Base-by-base conservation (phyloP, 2,113 vertebrate genomes). In the Panurus biarmicus region DNA sequence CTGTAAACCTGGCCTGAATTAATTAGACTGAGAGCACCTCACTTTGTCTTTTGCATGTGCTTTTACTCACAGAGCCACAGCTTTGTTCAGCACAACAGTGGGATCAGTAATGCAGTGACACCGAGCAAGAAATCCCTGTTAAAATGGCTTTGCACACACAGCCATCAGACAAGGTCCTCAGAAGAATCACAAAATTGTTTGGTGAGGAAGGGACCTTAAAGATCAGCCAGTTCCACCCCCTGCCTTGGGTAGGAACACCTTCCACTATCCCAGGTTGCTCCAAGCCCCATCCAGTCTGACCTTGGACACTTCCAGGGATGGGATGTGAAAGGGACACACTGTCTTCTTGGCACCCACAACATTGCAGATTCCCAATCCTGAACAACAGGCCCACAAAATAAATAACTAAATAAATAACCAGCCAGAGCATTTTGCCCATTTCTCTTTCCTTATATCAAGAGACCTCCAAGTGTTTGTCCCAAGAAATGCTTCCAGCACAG, bases 291-390 rank as follows among this genome's bases (percentile, higher is more conserved):
- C 38, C 77, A 61, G 0, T 25, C 24, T 35, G 24, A 10, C 20
- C 28, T 89, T 29, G 54, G 19, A 11, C 62, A 35, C 54, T 40
- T 18, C 29, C 40, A 69, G 35, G 35, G 31, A 19, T 23, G 21
- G 10, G 14, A 2, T 40, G 40, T 5, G 20, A 69, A 75, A 48
- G 17, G 33, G 21, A 11, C 0, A 0, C 20, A 14, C 4, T 69
- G 11, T 5, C 17, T 15, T 51, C 20, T 18, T 25, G 35, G 26
- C 23, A 47, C 3, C 31, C 18, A 42, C 5, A 31, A 40, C 15
- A 35, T 3, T 40, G 7, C 16, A 74, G 22, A 24, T 31, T 58
- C 19, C 16, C 20, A 22, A 2, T 47, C 42, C 25, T 0, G 3
- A 74, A 12, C 18, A 58, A 12, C 14, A 84, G 31, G 13, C 3